Evolutionary conservation across 2,888 invertebrate species (phyloP).

Genomic region (Orchestes rusci): DNA sequence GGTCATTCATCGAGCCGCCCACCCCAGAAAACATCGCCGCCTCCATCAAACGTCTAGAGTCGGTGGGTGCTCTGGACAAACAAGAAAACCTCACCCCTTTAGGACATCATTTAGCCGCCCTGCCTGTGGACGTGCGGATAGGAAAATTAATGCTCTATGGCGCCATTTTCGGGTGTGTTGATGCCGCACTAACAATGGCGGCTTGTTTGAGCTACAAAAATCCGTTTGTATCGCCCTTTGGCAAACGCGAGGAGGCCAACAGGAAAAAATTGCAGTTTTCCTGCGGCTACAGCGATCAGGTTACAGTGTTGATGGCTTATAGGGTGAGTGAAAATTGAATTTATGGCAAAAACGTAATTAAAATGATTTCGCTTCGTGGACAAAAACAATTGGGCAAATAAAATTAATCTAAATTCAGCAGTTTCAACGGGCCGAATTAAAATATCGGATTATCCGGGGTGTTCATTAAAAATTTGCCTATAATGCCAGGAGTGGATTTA

Average conservation of each 20-base stretch:
- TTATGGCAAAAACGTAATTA: not conserved
- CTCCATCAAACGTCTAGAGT: conserved; percentile 62
- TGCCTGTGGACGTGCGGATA: conserved; percentile 86
- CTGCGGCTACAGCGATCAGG: conserved; percentile 78
- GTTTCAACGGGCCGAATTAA: no score
- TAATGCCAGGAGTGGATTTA: no score
- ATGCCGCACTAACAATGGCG: conserved; percentile 87
- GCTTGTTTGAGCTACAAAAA: conserved; percentile 74
- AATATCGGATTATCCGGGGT: no score
- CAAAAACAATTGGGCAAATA: no score
- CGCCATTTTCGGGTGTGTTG: conserved; percentile 85
- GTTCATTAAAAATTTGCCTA: no score
- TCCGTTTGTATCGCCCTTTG: conserved; percentile 70
- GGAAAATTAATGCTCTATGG: conserved; percentile 91
- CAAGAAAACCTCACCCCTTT: conserved; percentile 70
- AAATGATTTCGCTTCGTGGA: no score
- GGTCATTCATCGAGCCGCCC: conserved; percentile 64
- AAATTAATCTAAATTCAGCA: no score
- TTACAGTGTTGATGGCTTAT: conserved; percentile 79
- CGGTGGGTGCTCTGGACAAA: conserved; percentile 75
- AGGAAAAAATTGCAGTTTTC: conserved; percentile 68
- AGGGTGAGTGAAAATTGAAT: conserved; percentile 48
- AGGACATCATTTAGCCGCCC: conserved; percentile 77
- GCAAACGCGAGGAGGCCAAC: conserved; percentile 63
- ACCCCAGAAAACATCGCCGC: conserved; percentile 57